phyloP scores from a whole-genome alignment of 2,113 vertebrate genomes.

The Charina bottae region DNA sequence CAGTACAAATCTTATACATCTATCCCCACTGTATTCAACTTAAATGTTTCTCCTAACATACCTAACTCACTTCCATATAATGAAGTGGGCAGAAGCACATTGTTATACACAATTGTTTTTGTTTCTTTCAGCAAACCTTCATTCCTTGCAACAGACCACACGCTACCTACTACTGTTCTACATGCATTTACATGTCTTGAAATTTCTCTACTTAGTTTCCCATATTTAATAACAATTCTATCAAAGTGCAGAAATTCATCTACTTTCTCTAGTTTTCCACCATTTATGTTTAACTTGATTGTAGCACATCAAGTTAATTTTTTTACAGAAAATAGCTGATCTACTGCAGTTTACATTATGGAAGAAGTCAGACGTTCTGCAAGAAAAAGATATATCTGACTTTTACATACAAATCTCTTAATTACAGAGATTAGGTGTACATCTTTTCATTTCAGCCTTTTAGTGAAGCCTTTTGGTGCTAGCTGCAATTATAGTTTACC shows the following conservation, averaged over 20 bases:
- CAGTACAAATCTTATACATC: neutral
- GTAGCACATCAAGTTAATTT: neutral
- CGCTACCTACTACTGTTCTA: neutral
- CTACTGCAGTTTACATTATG: neutral
- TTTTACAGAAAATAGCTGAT: neutral
- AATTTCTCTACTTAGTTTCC: neutral
- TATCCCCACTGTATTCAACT: neutral
- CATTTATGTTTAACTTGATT: neutral
- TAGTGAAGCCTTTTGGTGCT: neutral
- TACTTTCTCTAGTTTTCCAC: neutral
- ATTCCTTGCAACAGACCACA: neutral
- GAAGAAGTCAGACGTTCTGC: neutral
- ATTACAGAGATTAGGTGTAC: neutral
- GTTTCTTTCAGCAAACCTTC: neutral
- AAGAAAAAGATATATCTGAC: neutral
- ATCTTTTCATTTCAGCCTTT: neutral
- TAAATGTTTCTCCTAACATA: neutral
- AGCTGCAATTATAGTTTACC: neutral
- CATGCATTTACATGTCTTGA: neutral
- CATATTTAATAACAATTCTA: neutral
- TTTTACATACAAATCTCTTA: slow-evolving; percentile 7
- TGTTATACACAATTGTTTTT: neutral
- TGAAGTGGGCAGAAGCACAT: neutral
- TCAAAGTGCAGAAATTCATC: neutral
- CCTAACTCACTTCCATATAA: neutral